A percentile compares a stretch with the other conserved stretches of the same genome.
These are phyloP conservation scores for Drosophila birchii DNA, from an alignment of 2,888 invertebrate genomes.

Conservation along the genomic window DNA sequence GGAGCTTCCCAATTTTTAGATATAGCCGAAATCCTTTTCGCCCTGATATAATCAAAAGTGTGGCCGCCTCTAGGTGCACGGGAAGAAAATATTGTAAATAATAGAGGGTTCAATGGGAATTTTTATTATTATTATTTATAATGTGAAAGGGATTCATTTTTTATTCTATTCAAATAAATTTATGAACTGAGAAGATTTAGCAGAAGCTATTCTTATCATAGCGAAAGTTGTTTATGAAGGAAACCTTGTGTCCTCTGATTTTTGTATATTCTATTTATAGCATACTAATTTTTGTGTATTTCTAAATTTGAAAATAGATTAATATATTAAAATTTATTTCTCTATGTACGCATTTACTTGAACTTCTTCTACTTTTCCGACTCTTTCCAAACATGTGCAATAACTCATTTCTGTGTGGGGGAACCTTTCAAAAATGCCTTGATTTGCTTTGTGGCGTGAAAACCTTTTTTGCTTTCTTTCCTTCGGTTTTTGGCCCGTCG, in stretches of 20 bases:
- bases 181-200: no score
- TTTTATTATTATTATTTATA: no score
- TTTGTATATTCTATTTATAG: no score
- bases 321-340: not conserved
- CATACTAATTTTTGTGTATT: not conserved
- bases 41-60: slow-evolving; percentile 78
- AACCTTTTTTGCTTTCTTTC: slow-evolving; percentile 53
- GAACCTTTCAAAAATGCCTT: slow-evolving; percentile 71
- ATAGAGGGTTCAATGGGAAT: no score
- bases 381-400: slow-evolving; percentile 63
- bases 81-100: not conserved
- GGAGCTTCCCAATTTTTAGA: slow-evolving; percentile 54
- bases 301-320: not conserved
- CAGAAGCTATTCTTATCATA: no score
- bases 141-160: no score
- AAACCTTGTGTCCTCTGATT: no score
- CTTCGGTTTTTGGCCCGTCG: slow-evolving; percentile 30
- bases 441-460: slow-evolving; percentile 80
- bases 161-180: no score
- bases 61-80: slow-evolving; percentile 56
- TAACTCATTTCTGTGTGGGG: slow-evolving; percentile 69
- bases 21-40: slow-evolving; percentile 48
- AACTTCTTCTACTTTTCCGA: slow-evolving; percentile 9
- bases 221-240: no score
- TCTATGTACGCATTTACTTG: slow-evolving; percentile 3